Percentiles rank a stretch among this genome's conserved stretches.
Conservation (phyloP, 2,113 vertebrate genomes). For the Archilochus colubris region DNA sequence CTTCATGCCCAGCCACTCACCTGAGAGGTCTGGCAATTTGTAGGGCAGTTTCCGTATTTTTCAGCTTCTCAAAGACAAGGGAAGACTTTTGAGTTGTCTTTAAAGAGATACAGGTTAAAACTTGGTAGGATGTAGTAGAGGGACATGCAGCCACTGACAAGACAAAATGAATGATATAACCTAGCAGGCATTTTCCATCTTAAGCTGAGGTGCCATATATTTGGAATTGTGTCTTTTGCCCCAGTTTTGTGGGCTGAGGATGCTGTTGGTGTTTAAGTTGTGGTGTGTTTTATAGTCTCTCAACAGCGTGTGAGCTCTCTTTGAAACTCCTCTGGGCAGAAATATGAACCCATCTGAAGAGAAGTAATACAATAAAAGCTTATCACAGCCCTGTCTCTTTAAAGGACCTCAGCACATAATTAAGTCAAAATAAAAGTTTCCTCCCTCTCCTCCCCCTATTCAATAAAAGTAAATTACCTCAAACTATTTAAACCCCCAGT, state of each 20-base stretch:
- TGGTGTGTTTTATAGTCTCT: neutral
- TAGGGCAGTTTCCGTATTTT: neutral
- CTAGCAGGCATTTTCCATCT: neutral
- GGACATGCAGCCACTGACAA: neutral
- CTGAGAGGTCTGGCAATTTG: neutral
- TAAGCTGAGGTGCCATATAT: neutral
- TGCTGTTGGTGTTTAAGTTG: neutral
- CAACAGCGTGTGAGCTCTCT: accelerated
- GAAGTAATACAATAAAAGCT: neutral
- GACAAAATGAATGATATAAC: neutral
- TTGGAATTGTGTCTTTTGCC: neutral
- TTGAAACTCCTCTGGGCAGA: constrained; percentile 17
- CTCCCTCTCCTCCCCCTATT: neutral
- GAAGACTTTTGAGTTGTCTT: neutral
- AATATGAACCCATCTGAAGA: constrained; percentile 15
- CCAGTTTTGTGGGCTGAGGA: neutral
- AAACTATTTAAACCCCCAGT: constrained; percentile 48
- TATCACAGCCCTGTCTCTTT: constrained; percentile 11
- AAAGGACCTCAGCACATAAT: constrained; percentile 42
- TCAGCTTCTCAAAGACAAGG: neutral
- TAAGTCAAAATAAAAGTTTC: constrained; percentile 60
- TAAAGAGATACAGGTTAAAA: neutral
- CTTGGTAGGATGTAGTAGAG: neutral
- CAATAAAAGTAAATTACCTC: constrained; percentile 71
- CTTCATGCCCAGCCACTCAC: neutral